Conservation (phyloP, 2,113 vertebrate species). For the Balaenoptera acutorostrata region DNA sequence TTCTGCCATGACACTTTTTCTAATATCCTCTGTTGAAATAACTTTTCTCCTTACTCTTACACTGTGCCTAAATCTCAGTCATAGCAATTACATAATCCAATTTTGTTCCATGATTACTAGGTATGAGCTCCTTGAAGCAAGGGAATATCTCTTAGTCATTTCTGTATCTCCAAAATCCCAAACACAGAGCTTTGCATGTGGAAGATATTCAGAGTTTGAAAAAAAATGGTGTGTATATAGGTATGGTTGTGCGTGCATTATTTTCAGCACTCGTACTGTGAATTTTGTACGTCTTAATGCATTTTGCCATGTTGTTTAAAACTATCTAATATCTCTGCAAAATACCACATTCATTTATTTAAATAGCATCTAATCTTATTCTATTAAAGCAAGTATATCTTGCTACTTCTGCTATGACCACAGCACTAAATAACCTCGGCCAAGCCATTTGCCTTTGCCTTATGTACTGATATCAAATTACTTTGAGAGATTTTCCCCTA, state of each 20-base stretch:
- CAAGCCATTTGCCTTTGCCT: background rate
- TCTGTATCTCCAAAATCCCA: background rate
- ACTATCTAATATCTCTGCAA: background rate
- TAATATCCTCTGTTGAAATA: background rate
- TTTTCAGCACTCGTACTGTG: background rate
- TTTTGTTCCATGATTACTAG: background rate
- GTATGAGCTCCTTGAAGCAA: background rate
- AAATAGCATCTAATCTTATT: background rate
- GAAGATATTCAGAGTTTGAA: background rate
- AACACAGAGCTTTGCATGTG: background rate
- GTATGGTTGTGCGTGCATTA: background rate
- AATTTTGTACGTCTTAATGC: background rate
- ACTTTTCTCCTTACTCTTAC: background rate
- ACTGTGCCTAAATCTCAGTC: background rate
- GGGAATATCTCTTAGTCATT: background rate
- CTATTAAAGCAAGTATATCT: background rate
- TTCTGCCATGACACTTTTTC: background rate
- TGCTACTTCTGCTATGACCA: background rate
- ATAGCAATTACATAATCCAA: background rate
- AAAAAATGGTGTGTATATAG: background rate
- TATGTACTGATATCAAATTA: background rate
- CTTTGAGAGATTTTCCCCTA: background rate
- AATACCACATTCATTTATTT: background rate
- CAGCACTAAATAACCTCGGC: background rate
- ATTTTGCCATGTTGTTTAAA: background rate